Evolutionary conservation across 2,797 vertebrate species (phyloP), one percentile per base, ranked within the genome.

Genomic region (Chiloscyllium punctatum): DNA sequence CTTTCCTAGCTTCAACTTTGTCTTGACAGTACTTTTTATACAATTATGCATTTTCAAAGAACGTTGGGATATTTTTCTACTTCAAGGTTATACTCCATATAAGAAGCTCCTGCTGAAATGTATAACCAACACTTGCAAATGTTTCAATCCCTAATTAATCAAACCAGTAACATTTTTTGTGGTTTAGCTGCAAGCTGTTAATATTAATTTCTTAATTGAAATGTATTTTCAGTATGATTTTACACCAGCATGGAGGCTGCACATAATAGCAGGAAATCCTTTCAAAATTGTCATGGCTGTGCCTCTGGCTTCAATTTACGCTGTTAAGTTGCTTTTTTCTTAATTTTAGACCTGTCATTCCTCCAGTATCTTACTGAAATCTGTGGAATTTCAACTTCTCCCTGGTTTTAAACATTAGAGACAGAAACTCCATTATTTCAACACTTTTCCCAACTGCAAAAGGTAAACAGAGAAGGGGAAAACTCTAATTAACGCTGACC

Each of bases 351-450:
- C 15, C 68, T 94, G 8, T 94, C 42, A 72, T 48, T 94, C 37
- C 90, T 48, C 6, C 68, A 16, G 71, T 51, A 94, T 74, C 71
- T 94, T 94, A 69, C 94, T 74, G 69, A 42, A 74, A 27, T 94
- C 53, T 74, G 13, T 94, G 37, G 94, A 94, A 94, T 74, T 94
- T 94, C 88, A 94, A 62, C 30, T 62, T 72, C 37, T 48, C 21
- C 23, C 25, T 11, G 25, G 42, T 72, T 69, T 62, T 94, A 42
- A 92, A 42, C 66, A 69, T 42, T 23, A 9, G 91, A 69, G 68
- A 30, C 68, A 71, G 25, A 48, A 91, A 4, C 57, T 66, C 53
- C 53, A 66, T 16, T 91, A 91, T 91, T 66, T 88, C 37, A 94
- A 68, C 8, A 18, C 53, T 94, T 69, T 92, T 94, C 16, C 42